Percentiles rank a stretch among this genome's conserved stretches.
Conservation (phyloP, 2,888 invertebrate species). For the Platycheirus rosarum region DNA sequence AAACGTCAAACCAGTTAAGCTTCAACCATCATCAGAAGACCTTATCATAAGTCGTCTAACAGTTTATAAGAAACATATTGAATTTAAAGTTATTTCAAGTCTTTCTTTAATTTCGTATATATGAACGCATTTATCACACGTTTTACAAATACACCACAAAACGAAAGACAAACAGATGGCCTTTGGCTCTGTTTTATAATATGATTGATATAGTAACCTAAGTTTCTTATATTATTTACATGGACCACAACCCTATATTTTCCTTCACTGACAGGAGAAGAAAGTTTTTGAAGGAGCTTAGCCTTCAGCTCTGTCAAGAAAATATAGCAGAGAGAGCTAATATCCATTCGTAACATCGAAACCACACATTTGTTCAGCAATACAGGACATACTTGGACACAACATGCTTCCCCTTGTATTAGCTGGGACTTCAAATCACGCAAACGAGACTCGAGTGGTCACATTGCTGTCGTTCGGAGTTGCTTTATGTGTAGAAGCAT, state of each 20-base stretch:
- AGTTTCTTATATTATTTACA: conserved; percentile 1
- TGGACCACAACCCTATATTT: not conserved
- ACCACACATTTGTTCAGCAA: not conserved
- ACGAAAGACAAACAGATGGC: not conserved
- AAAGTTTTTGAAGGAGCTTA: not conserved
- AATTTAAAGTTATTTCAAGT: too few species aligned
- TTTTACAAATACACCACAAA: not conserved
- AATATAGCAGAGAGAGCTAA: not conserved
- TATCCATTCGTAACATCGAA: not conserved
- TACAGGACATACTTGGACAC: not conserved
- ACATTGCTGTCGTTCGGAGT: not conserved
- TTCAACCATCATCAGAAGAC: too few species aligned
- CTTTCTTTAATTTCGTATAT: too few species aligned
- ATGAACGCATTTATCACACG: too few species aligned
- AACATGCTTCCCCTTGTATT: too few species aligned
- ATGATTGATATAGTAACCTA: not conserved
- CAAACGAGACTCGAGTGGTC: not conserved
- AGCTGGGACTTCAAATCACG: too few species aligned
- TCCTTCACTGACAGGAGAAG: not conserved
- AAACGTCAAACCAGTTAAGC: too few species aligned
- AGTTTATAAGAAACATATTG: too few species aligned
- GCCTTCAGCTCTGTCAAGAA: not conserved
- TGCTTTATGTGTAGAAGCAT: too few species aligned
- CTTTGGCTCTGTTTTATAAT: conserved; percentile 1
- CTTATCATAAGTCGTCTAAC: too few species aligned